phyloP scores from a whole-genome alignment of 2,797 vertebrate genomes.

The Eurystomus glaucurus region DNA sequence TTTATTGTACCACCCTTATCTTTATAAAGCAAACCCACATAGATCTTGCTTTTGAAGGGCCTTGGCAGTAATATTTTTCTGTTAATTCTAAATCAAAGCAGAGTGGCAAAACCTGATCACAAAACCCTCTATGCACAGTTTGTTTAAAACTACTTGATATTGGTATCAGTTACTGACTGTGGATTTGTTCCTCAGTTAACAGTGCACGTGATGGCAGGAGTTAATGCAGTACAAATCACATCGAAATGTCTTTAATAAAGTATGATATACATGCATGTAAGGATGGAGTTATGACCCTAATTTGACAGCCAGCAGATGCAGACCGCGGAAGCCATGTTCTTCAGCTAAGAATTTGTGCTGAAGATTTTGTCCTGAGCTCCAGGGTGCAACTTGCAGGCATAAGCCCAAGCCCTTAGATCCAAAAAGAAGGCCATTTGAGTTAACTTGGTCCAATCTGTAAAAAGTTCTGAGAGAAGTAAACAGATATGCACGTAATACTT shows the following conservation, averaged over 20 bases:
- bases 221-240: background rate
- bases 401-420: background rate
- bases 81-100: slow-evolving; percentile 35
- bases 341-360: background rate
- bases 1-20: slow-evolving; percentile 58
- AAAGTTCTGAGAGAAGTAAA: background rate
- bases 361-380: background rate
- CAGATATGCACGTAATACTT: background rate
- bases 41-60: slow-evolving; percentile 54
- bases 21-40: background rate
- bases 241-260: slow-evolving; percentile 23
- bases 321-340: background rate
- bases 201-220: background rate
- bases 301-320: background rate
- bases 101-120: background rate
- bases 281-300: background rate
- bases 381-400: background rate
- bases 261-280: background rate
- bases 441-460: background rate
- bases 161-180: slow-evolving; percentile 32
- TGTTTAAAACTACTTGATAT: slow-evolving; percentile 15
- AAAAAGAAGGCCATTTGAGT: background rate
- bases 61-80: slow-evolving; percentile 26
- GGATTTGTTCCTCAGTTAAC: slow-evolving; percentile 37
- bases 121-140: background rate